Evolutionary conservation across 2,113 vertebrate species (phyloP).

Genomic region (Cyanoramphus novaezelandiae): DNA sequence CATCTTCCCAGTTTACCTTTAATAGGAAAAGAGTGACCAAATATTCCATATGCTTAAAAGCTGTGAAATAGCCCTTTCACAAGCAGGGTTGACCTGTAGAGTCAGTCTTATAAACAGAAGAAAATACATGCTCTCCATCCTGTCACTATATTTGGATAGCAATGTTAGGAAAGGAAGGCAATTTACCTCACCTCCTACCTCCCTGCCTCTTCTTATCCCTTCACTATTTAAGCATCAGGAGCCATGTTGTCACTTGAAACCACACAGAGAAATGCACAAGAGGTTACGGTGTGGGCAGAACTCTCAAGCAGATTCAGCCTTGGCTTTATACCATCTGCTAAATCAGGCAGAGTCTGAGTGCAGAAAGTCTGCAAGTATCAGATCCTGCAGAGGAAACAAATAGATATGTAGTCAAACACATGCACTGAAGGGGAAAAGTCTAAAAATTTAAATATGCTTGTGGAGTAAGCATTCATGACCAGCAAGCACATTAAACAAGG

Average conservation of each 20-base stretch:
- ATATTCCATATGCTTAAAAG: neutral
- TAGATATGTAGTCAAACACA: neutral
- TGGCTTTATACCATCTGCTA: neutral
- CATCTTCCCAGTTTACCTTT: neutral
- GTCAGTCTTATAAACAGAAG: neutral
- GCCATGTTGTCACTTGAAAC: neutral
- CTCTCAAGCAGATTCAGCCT: neutral
- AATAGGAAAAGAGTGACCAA: neutral
- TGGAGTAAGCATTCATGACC: neutral
- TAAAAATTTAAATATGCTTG: neutral
- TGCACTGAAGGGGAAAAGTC: neutral
- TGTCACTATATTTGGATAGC: neutral
- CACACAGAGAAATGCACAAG: neutral
- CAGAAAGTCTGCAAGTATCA: neutral
- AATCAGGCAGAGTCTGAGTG: neutral
- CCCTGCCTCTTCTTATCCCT: neutral
- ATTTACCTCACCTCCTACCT: neutral
- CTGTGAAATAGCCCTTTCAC: neutral
- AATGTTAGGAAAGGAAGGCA: neutral
- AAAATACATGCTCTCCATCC: neutral
- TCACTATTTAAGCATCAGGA: neutral
- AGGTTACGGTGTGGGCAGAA: neutral
- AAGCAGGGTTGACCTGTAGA: neutral
- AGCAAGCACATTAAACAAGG: neutral
- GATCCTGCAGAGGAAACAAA: neutral